These are phyloP conservation scores for Oophaga sylvatica DNA, from an alignment of 2,797 vertebrate species.

Conservation along the genomic window DNA sequence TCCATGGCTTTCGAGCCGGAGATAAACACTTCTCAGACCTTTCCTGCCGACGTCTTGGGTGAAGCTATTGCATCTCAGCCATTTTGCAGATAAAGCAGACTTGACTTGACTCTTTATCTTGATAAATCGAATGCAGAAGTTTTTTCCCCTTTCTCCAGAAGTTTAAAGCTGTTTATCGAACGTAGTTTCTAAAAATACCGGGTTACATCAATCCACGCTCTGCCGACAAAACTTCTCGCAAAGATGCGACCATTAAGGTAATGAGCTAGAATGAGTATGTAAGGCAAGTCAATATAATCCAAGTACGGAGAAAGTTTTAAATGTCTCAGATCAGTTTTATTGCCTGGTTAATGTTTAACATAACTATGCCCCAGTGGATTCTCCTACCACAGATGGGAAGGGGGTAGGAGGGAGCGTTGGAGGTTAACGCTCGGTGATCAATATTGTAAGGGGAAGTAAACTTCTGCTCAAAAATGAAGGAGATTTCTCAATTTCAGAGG, in stretches of 20 bases:
- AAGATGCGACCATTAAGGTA: conserved; percentile 35
- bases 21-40: conserved; percentile 30
- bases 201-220: background rate
- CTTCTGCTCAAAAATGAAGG: background rate
- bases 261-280: conserved; percentile 11
- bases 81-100: conserved; percentile 24
- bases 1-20: background rate
- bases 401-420: background rate
- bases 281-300: conserved; percentile 15
- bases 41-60: background rate
- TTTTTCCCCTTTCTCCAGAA: background rate
- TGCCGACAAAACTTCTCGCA: conserved; percentile 6
- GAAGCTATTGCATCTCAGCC: conserved; percentile 4
- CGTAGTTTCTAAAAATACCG: conserved; percentile 4
- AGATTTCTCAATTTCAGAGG: background rate
- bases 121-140: conserved; percentile 12
- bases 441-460: background rate
- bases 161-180: conserved; percentile 23
- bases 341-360: conserved; percentile 10
- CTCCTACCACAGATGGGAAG: background rate
- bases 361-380: background rate
- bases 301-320: background rate
- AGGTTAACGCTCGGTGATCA: background rate
- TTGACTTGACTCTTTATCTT: background rate
- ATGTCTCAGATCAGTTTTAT: conserved; percentile 21